Conservation (phyloP, 1,140 invertebrate genomes). For the Matsumurasca onukii region DNA sequence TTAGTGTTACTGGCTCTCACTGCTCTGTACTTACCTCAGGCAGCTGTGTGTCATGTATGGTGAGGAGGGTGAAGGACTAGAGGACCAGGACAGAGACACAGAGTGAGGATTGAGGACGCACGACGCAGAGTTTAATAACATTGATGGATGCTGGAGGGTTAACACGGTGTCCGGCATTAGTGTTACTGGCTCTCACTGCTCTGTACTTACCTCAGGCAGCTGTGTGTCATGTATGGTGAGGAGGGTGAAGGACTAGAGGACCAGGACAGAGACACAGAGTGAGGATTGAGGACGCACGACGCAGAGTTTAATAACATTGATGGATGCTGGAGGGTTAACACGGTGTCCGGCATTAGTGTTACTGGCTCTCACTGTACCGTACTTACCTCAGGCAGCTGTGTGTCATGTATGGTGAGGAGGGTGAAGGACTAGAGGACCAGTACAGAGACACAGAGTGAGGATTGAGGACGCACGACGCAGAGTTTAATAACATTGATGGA, state of each 20-base stretch:
- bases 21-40: background rate
- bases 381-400: background rate
- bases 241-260: background rate
- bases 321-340: constrained; percentile 4
- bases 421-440: too few relatives aligned
- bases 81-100: too few relatives aligned
- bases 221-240: background rate
- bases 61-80: background rate
- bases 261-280: too few relatives aligned
- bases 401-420: background rate
- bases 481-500: constrained; percentile 20
- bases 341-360: background rate
- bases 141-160: background rate
- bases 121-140: constrained; percentile 5
- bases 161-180: background rate
- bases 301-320: constrained; percentile 18
- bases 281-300: too few relatives aligned
- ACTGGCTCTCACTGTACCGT: too few relatives aligned
- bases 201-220: background rate
- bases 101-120: too few relatives aligned
- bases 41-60: background rate
- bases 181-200: too few relatives aligned
- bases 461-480: too few relatives aligned
- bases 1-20: too few relatives aligned
- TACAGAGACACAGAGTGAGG: too few relatives aligned